Evolutionary conservation across 2,888 invertebrate genomes (phyloP).

Genomic region (Trachelus stipa): DNA sequence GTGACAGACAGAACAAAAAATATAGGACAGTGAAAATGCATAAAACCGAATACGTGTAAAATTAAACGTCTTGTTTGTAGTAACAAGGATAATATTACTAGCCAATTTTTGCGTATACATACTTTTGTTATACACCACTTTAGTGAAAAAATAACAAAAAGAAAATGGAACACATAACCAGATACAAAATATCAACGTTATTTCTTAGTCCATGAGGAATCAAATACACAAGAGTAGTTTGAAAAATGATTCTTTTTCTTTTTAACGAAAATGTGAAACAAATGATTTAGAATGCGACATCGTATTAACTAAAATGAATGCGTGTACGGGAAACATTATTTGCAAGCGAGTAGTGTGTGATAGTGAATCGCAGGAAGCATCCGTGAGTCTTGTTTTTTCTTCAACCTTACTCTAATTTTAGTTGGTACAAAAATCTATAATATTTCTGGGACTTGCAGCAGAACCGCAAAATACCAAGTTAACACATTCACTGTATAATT

Average conservation of each 20-base stretch:
- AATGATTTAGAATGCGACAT: neutral
- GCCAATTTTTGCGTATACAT: neutral
- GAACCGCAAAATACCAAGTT: neutral
- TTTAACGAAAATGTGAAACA: no score
- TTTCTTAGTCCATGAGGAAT: no score
- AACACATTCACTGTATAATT: slow-evolving; percentile 16
- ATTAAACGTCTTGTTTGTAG: neutral
- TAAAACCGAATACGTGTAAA: neutral
- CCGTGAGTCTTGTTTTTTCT: neutral
- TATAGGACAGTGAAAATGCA: neutral
- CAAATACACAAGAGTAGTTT: no score
- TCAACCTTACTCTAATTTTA: neutral
- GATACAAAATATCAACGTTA: no score
- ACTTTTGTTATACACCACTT: no score
- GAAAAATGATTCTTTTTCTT: no score
- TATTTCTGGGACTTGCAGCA: neutral
- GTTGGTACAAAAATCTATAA: neutral
- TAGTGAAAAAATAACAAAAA: no score
- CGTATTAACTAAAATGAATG: neutral
- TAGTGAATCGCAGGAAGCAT: neutral
- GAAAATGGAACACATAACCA: no score
- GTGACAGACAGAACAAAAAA: neutral
- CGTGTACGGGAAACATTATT: neutral
- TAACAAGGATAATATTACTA: neutral
- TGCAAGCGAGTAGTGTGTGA: neutral